These are phyloP conservation scores for Pocota personata DNA, from an alignment of 2,888 invertebrate genomes.

Conservation along the genomic window DNA sequence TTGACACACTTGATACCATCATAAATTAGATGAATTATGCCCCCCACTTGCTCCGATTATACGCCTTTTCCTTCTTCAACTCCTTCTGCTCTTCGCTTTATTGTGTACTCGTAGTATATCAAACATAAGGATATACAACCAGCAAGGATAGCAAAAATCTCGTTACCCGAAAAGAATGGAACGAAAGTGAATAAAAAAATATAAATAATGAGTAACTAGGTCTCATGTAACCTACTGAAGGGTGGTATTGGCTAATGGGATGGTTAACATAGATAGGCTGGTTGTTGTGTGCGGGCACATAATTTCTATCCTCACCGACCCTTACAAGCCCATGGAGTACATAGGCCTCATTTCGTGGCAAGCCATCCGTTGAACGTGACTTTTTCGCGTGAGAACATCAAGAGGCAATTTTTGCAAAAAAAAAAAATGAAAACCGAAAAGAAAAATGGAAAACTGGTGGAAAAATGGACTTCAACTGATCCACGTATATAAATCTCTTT, in stretches of 20 bases:
- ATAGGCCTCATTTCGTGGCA: conserved; percentile 66
- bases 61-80: background rate
- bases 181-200: conserved; percentile 19
- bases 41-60: conserved; percentile 57
- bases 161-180: conserved; percentile 24
- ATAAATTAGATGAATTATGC: conserved; percentile 68
- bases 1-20: conserved; percentile 51
- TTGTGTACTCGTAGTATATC: conserved; percentile 9
- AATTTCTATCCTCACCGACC: background rate
- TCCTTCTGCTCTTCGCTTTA: background rate
- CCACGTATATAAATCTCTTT: conserved; percentile 30
- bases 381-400: conserved; percentile 70
- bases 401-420: conserved; percentile 52
- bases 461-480: conserved; percentile 46
- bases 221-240: conserved; percentile 53
- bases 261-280: conserved; percentile 34
- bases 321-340: conserved; percentile 37
- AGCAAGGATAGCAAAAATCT: conserved; percentile 31
- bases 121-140: conserved; percentile 23
- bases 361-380: conserved; percentile 71
- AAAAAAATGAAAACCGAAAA: background rate
- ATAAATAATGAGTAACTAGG: conserved; percentile 64
- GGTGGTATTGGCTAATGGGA: conserved; percentile 46
- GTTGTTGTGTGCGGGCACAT: conserved; percentile 7
- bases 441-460: conserved; percentile 19